Base-by-base conservation (phyloP, 35 echinoderm and acorn worm species). In the Apostichopus japonicus region DNA sequence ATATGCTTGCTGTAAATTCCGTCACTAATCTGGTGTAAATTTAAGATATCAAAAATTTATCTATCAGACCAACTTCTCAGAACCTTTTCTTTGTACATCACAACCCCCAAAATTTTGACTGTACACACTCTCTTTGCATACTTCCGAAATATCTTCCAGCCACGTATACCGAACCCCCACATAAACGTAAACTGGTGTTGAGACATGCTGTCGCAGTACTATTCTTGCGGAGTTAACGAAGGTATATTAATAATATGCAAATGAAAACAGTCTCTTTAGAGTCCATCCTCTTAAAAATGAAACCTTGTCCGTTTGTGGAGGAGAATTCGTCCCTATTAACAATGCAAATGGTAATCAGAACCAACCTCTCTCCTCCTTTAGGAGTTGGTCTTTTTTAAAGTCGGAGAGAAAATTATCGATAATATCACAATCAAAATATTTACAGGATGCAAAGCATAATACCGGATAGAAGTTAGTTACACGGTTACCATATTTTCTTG, bases 321-420 rank as follows among this genome's bases (percentile, higher is more conserved):
- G 24, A 53, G 22, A 80, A 80, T 22, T 80, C 24, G 5, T 6
- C n/a, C 21, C 78, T 24, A 80, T 80, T 80, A 80, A 80, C 78
- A 80, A 80, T 80, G 23, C 24, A 80, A 80, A 80, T 80, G 78
- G 78, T 80, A 80, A 80, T 24, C 23, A 80, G 78, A 80, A 80
- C 78, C 78, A 80, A 5, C 8, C 23, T 15, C 78, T 54, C 52
- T 53, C 52, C 24, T 24, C 33, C 33, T 44, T 1, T 44, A 44
- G 33, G 33, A 44, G 33, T 44, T 44, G 33, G 33, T 44, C 33
- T 0, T 44, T 44, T 44, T 44, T 44, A 44, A 44, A 44, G 33
- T 44, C 33, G 33, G 33, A 44, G 33, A 44, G 33, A 80, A 80
- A 80, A 22, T 44, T 44, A 80, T 80, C 25, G 8, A 53, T 80